Conservation (phyloP, 1,140 invertebrate genomes). For the Antheraea pernyi region DNA sequence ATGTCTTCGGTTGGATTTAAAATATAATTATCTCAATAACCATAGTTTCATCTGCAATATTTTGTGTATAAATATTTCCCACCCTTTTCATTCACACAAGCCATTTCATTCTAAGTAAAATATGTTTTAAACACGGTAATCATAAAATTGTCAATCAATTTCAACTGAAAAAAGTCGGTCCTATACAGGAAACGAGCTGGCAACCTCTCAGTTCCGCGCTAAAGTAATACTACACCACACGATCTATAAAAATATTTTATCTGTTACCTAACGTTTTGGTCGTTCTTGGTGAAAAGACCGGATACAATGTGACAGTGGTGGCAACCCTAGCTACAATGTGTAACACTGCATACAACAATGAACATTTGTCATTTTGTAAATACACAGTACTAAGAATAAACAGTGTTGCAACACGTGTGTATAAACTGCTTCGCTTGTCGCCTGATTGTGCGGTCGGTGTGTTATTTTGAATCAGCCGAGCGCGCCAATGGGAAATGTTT, state of each 20-base stretch:
- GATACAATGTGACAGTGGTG: neutral
- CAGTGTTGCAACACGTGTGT: constrained; percentile 10
- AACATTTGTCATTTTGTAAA: constrained; percentile 24
- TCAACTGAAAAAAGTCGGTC: too few relatives aligned
- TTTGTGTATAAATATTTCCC: too few relatives aligned
- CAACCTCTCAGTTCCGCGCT: too few relatives aligned
- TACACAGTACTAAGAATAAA: constrained; percentile 9
- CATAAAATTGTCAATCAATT: too few relatives aligned
- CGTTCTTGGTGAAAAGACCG: neutral
- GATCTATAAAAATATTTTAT: neutral
- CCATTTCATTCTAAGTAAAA: too few relatives aligned
- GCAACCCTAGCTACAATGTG: neutral
- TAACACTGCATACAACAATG: constrained; percentile 17
- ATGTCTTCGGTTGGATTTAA: too few relatives aligned
- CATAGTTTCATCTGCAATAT: too few relatives aligned
- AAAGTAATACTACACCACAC: too few relatives aligned
- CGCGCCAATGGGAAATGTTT: neutral
- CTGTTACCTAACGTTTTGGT: neutral
- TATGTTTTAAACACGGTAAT: too few relatives aligned
- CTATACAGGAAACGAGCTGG: too few relatives aligned
- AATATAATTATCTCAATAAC: too few relatives aligned
- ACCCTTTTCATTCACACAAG: too few relatives aligned
- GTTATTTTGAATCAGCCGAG: neutral
- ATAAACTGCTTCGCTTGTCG: neutral
- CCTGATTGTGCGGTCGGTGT: neutral